phyloP scores from a whole-genome alignment of 2,888 invertebrate genomes.

The Sinopyrophorus schimmeli region DNA sequence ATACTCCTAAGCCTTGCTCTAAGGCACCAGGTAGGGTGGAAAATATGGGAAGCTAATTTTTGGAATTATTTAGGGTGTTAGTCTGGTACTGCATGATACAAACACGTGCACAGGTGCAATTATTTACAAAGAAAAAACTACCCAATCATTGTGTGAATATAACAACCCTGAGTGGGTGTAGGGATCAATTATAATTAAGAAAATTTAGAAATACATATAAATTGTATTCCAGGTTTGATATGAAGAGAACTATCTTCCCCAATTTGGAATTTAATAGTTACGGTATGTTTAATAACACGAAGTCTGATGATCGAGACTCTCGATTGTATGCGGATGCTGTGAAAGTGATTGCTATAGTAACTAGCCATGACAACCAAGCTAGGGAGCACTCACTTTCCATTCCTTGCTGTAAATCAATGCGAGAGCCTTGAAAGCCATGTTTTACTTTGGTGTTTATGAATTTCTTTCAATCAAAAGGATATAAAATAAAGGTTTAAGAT shows the following conservation, averaged over 20 bases:
- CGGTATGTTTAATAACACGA: constrained; percentile 22
- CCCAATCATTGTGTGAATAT: neutral
- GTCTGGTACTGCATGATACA: constrained; percentile 44
- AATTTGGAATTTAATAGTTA: constrained; percentile 21
- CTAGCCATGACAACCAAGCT: constrained; percentile 51
- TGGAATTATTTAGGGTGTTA: constrained; percentile 38
- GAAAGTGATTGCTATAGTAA: constrained; percentile 55
- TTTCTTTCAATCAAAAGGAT: no score
- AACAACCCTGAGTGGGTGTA: neutral
- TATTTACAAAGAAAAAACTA: neutral
- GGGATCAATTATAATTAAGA: neutral
- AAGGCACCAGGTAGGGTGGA: constrained; percentile 37
- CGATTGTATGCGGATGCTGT: constrained; percentile 32
- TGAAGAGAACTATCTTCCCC: no score
- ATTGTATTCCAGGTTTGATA: no score
- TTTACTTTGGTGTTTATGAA: no score
- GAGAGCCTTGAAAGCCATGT: constrained; percentile 31
- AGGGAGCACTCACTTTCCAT: constrained; percentile 47
- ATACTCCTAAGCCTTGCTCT: constrained; percentile 40
- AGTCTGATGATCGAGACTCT: constrained; percentile 26
- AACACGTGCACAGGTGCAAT: neutral
- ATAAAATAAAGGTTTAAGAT: no score
- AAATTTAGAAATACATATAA: no score
- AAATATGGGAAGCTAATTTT: constrained; percentile 38
- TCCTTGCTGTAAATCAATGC: constrained; percentile 45